These are phyloP conservation scores for Oscheius sp. DNA, from an alignment of 2,888 invertebrate species.

Conservation along the genomic window DNA sequence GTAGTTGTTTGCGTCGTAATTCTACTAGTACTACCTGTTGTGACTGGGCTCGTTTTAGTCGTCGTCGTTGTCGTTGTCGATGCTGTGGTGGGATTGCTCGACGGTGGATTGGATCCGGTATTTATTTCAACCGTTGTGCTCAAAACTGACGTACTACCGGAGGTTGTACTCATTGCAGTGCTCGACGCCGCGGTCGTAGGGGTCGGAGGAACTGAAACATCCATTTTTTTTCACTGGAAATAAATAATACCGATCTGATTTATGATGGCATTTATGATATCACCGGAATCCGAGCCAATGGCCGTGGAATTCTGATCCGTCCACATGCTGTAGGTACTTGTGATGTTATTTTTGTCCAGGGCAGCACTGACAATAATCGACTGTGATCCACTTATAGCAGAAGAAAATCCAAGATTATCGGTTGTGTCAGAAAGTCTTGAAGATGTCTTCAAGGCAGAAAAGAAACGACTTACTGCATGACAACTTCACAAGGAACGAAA, in stretches of 20 bases:
- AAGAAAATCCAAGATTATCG: background rate
- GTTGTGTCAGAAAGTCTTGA: background rate
- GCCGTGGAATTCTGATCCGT: background rate
- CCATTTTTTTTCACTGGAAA: background rate
- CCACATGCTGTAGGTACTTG: background rate
- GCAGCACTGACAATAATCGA: conserved; percentile 13
- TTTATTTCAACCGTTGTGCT: background rate
- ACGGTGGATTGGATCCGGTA: no score
- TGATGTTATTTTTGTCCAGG: background rate
- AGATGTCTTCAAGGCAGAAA: background rate
- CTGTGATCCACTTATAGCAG: background rate
- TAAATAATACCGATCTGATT: conserved; percentile 5
- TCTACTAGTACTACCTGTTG: background rate
- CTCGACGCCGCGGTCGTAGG: background rate
- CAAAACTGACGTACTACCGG: background rate
- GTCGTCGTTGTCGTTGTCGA: no score
- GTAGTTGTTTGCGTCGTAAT: background rate
- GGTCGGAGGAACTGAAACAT: conserved; percentile 7
- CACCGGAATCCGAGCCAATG: conserved; percentile 1
- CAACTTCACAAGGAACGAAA: conserved; percentile 22
- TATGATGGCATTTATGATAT: background rate
- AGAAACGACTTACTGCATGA: conserved; percentile 1
- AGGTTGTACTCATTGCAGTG: background rate
- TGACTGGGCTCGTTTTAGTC: no score
- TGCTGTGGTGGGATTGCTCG: no score